Conservation (phyloP, 2,888 invertebrate genomes). For the Beris chalybata region DNA sequence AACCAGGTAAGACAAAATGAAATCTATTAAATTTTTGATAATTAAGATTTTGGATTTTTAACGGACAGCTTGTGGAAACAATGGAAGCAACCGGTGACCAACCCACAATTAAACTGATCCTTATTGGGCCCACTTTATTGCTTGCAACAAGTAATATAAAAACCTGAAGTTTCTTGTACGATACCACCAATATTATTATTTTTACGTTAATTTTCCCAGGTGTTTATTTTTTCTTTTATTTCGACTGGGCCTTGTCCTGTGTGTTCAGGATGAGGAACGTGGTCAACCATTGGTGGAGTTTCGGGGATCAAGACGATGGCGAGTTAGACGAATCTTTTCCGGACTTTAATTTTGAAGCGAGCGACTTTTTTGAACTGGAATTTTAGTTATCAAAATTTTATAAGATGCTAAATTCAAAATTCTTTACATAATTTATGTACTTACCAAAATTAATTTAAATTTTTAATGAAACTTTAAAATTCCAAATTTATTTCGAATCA, state of each 20-base stretch:
- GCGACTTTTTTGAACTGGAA: conserved; percentile 13
- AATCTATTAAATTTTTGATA: background rate
- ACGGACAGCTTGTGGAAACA: conserved; percentile 20
- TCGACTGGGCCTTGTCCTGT: conserved; percentile 51
- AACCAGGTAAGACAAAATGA: conserved; percentile 42
- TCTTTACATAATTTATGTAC: too few relatives aligned
- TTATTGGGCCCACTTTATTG: conserved; percentile 33
- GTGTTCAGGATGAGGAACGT: conserved; percentile 48
- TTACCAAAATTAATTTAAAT: too few relatives aligned
- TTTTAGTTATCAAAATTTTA: conserved; percentile 2
- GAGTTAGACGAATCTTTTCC: conserved; percentile 13
- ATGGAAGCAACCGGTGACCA: conserved; percentile 32
- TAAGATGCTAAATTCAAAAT: too few relatives aligned
- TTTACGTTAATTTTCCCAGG: conserved; percentile 38
- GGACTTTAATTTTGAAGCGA: conserved; percentile 4
- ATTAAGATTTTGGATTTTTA: background rate
- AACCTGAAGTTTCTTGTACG: background rate
- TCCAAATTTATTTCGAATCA: too few relatives aligned
- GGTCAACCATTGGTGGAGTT: conserved; percentile 53
- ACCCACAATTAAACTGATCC: conserved; percentile 28
- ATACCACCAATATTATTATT: background rate
- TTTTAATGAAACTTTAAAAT: too few relatives aligned
- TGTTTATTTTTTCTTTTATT: conserved; percentile 47
- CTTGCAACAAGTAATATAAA: conserved; percentile 32
- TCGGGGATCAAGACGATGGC: conserved; percentile 48